Conservation (phyloP, 2,797 vertebrate genomes). For the Dicrostonyx torquatus region DNA sequence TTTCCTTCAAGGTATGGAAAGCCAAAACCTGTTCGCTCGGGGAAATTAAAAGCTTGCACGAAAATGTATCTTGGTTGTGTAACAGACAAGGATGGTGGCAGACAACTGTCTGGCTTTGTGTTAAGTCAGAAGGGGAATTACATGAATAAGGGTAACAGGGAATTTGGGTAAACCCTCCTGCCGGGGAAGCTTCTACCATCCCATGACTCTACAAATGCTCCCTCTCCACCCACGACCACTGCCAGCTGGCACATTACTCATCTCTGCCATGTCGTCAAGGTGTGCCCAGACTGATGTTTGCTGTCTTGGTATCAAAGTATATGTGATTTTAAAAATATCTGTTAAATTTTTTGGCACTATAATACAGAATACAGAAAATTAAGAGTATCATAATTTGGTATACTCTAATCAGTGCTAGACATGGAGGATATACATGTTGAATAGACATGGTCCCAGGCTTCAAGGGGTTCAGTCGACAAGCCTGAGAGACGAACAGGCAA, state of each 20-base stretch:
- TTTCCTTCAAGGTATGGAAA: constrained; percentile 33
- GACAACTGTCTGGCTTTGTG: constrained; percentile 75
- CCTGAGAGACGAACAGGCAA: neutral
- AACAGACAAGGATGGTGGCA: constrained; percentile 77
- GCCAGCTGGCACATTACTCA: constrained; percentile 80
- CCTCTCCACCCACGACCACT: neutral
- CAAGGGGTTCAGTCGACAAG: neutral
- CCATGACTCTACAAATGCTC: constrained; percentile 75
- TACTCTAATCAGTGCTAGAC: neutral
- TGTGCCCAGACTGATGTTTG: constrained; percentile 71
- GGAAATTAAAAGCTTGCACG: constrained; percentile 58
- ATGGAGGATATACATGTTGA: neutral
- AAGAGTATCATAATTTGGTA: neutral
- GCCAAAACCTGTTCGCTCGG: constrained; percentile 41
- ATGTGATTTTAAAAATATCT: constrained; percentile 76
- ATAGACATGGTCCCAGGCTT: neutral
- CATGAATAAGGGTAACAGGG: constrained; percentile 81
- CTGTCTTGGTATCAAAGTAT: constrained; percentile 79
- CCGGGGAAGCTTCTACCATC: constrained; percentile 68
- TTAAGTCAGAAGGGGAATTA: constrained; percentile 80
- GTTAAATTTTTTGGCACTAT: constrained; percentile 51
- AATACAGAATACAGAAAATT: neutral
- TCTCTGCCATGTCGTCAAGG: constrained; percentile 83
- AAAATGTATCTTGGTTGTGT: constrained; percentile 74
- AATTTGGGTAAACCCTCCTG: constrained; percentile 80